Evolutionary conservation across 1,140 invertebrate species (phyloP).

Genomic region (Zaprionus taronus): DNA sequence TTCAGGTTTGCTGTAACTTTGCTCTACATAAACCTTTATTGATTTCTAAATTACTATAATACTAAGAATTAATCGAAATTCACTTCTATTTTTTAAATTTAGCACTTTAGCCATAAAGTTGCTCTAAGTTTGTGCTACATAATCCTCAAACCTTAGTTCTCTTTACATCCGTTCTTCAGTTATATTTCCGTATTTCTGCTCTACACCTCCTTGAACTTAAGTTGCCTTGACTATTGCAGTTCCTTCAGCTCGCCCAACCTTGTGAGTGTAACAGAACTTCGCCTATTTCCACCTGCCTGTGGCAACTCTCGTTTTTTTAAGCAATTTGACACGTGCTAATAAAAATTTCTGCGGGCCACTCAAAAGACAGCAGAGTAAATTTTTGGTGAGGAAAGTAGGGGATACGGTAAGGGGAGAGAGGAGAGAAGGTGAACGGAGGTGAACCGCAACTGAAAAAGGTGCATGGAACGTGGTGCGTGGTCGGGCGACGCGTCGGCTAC

Average conservation of each 20-base stretch:
- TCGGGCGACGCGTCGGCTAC: slow-evolving; percentile 55
- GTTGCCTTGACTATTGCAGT: no score
- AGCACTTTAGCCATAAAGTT: no score
- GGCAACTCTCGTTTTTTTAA: slow-evolving; percentile 51
- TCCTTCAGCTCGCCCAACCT: background rate
- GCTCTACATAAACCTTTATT: background rate
- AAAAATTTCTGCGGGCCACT: slow-evolving; percentile 73
- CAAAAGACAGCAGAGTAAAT: slow-evolving; percentile 23
- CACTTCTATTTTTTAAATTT: no score
- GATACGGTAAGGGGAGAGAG: background rate
- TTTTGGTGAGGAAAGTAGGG: background rate
- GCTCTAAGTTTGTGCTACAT: background rate
- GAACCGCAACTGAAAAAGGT: background rate
- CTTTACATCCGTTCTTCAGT: background rate
- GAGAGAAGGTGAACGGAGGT: background rate
- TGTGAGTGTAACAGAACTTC: slow-evolving; percentile 29
- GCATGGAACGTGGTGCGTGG: background rate
- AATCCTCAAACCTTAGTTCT: no score
- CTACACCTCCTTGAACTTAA: background rate
- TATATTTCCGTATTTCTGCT: background rate
- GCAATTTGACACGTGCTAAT: slow-evolving; percentile 78
- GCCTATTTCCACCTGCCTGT: slow-evolving; percentile 1
- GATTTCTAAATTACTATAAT: no score
- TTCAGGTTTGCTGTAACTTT: background rate
- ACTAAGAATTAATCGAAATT: no score